Base-by-base conservation (phyloP, 2,113 vertebrate genomes). In the Lathamus discolor region DNA sequence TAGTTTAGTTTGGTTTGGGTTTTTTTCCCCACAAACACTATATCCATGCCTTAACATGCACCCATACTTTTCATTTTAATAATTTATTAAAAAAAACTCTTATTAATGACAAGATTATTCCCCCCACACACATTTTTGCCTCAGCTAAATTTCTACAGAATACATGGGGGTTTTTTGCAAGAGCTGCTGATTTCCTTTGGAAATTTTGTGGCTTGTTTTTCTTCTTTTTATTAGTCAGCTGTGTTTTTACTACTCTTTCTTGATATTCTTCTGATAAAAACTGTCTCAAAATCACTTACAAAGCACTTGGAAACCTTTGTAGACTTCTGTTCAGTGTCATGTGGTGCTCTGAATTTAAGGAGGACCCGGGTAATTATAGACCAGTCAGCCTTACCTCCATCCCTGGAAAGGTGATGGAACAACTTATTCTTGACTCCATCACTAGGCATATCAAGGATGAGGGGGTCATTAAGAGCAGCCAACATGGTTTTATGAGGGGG, bases 101-200 rank as follows among this genome's bases (percentile, higher is more conserved):
- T 67, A 49, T 33, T 49, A 86, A 39, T 39, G 10, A 72, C 11
- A 73, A 80, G 68, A 29, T 24, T 66, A 25, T 69, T 59, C 11
- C 1, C 17, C 4, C 28, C 3, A 33, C 54, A n/a, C 55, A n/a
- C 14, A 39, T 12, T 82, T 63, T 0, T 28, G 4, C 6, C 10
- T 39, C 31, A 59, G 49, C 2, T 77, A 77, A 66, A 78, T 57
- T 88, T 80, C 24, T 5, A 61, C 6, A 10, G 5, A 86, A 39
- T 35, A n/a, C 17, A 1, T 54, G 8, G 0, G 0, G 2, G 14
- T 79, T 70, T 59, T 48, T 49, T 59, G 18, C 41, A 41, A 88
- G 83, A 18, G 52, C 22, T 73, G 13, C 11, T 83, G 25, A 43
- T 23, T 59, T 86, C 6, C 17, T 39, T 52, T 4, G 4, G 19